phyloP scores from a whole-genome alignment of 1,140 invertebrate genomes.

The Doryteuthis pealeii region DNA sequence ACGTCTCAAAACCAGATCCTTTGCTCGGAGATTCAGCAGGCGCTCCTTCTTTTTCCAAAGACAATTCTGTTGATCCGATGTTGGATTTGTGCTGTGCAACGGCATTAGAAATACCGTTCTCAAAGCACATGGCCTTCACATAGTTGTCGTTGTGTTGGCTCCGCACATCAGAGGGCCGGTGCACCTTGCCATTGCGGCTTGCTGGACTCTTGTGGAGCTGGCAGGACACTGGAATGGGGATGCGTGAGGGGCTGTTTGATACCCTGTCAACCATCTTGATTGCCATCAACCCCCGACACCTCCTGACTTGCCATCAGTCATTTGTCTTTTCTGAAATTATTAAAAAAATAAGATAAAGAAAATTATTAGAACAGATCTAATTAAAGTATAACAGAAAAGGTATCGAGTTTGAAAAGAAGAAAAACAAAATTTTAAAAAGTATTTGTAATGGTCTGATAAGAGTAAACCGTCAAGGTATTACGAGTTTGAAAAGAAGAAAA shows the following conservation, averaged over 20 bases:
- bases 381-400: too few relatives aligned
- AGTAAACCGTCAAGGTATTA: too few relatives aligned
- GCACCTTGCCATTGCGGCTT: background rate
- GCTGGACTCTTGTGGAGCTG: conserved; percentile 6
- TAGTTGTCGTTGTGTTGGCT: conserved; percentile 6
- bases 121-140: conserved; percentile 20
- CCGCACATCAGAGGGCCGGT: background rate
- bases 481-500: too few relatives aligned
- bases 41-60: background rate
- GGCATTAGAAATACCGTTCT: conserved; percentile 30
- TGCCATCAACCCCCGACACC: conserved; percentile 6
- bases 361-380: background rate
- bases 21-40: conserved; percentile 21
- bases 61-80: background rate
- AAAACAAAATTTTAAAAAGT: too few relatives aligned
- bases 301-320: background rate
- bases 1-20: conserved; percentile 56
- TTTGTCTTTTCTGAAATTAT: background rate
- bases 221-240: conserved; percentile 40
- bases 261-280: conserved; percentile 44
- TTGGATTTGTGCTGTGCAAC: conserved; percentile 15
- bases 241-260: conserved; percentile 45
- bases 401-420: too few relatives aligned
- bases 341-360: background rate
- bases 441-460: too few relatives aligned